Percentiles rank a stretch among this genome's conserved stretches.
These are phyloP conservation scores for Mesorhabditis sp. DNA, from an alignment of 2,888 invertebrate species.

Conservation along the genomic window DNA sequence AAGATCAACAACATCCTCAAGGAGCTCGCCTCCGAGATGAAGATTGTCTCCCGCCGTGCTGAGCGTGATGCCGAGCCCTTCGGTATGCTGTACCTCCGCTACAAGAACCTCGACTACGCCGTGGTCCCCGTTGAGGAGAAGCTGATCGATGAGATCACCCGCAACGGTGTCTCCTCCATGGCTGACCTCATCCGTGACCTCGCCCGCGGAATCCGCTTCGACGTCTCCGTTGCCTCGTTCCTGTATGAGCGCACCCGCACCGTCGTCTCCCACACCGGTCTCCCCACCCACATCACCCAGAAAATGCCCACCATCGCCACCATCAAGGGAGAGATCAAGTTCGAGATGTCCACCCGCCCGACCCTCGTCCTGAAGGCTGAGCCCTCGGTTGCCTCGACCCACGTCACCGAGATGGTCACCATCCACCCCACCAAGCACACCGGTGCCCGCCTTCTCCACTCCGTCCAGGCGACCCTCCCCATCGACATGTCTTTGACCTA, in stretches of 20 bases:
- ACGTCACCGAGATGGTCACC: slow-evolving; percentile 28
- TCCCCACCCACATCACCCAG: slow-evolving; percentile 37
- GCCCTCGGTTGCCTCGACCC: slow-evolving; percentile 37
- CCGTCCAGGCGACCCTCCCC: slow-evolving; percentile 28
- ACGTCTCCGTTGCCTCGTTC: slow-evolving; percentile 26
- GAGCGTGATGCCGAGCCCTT: slow-evolving; percentile 24
- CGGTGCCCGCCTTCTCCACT: slow-evolving; percentile 46
- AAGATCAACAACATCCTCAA: slow-evolving; percentile 26
- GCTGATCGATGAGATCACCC: slow-evolving; percentile 58
- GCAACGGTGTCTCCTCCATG: slow-evolving; percentile 23
- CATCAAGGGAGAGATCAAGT: slow-evolving; percentile 28
- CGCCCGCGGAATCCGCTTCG: slow-evolving; percentile 25
- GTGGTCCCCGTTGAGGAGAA: slow-evolving; percentile 47
- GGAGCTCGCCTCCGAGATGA: slow-evolving; percentile 37
- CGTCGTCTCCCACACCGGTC: slow-evolving; percentile 30
- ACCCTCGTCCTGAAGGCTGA: slow-evolving; percentile 25
- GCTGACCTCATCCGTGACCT: slow-evolving; percentile 30
- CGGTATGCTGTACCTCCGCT: slow-evolving; percentile 35
- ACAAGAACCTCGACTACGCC: slow-evolving; percentile 47
- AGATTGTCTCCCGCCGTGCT: slow-evolving; percentile 32
- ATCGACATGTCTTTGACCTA: slow-evolving; percentile 23
- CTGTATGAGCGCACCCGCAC: slow-evolving; percentile 32
- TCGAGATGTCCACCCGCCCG: slow-evolving; percentile 31
- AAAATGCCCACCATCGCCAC: slow-evolving; percentile 39
- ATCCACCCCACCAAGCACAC: slow-evolving; percentile 35